Base-by-base conservation (phyloP, 2,888 invertebrate species). In the Drosophila merina region DNA sequence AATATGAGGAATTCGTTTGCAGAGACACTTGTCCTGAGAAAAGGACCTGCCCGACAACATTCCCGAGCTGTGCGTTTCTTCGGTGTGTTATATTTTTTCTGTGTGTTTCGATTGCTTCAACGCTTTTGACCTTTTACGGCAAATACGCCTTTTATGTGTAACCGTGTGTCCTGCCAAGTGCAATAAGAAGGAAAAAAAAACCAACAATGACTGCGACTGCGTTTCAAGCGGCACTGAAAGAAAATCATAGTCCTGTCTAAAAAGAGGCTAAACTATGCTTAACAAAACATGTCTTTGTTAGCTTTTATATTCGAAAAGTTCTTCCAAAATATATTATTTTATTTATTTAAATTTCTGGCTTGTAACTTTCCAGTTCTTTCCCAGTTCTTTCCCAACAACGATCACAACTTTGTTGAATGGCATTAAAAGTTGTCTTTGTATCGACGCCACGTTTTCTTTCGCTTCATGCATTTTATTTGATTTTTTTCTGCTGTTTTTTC, bases 351-450 rank as follows among this genome's bases (percentile, higher is more conserved):
- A 36, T 36, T 4, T 40, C 14, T 14, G 14, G 4, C 12, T 14
- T 8, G 10, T 12, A 26, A 28, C n/a, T 40, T 60, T 4, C 3
- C 33, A 33, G 48, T 33, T 40, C 28, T 12, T 8, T 20, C 20
- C 28, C 4, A n/a, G 28, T 28, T 4, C 5, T 28, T 4, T 6
- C 28, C 28, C 1, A 49, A 48, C 44, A 64, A 59, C 58, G 64
- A 57, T 60, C 62, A 60, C 69, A 78, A 86, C 74, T 84, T 83
- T 81, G 81, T 81, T 86, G 80, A 84, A 84, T 81, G 76, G 66
- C 85, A 85, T 86, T 78, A 75, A 86, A 66, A 84, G 73, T 70
- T 80, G 84, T 78, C 73, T 78, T 78, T 86, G 68, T 80, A 86
- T 86, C 69, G 74, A 75, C 48, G 58, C 75, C 75, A 76, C 59